Percentiles rank a stretch among this genome's conserved stretches.
Evolutionary conservation across 2,113 vertebrate genomes (phyloP).

Genomic region (Dipodomys ordii): DNA sequence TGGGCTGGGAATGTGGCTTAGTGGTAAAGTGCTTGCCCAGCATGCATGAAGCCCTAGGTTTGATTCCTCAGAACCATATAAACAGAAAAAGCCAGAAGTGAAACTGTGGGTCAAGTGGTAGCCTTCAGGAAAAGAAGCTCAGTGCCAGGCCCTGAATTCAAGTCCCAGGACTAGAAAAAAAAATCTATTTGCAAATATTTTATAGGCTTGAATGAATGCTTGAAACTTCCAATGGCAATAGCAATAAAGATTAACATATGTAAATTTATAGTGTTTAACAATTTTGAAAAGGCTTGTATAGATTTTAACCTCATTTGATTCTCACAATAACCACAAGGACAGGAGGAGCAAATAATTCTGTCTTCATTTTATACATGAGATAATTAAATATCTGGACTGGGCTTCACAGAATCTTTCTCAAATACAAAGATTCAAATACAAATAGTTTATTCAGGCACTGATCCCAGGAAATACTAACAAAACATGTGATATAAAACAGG

Average conservation of each 20-base stretch:
- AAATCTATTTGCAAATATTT: slow-evolving; percentile 50
- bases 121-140: too few species aligned
- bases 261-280: background rate
- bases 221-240: background rate
- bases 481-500: background rate
- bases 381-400: background rate
- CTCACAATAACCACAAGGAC: background rate
- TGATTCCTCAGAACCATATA: too few species aligned
- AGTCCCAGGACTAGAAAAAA: background rate
- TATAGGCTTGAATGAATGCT: background rate
- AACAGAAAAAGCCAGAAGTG: too few species aligned
- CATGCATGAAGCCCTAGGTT: too few species aligned
- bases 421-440: slow-evolving; percentile 20
- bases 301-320: background rate
- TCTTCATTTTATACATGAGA: slow-evolving; percentile 13
- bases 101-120: too few species aligned
- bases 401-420: background rate
- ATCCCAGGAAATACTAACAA: background rate
- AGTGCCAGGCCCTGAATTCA: too few species aligned
- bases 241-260: background rate
- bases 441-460: background rate
- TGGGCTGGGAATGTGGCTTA: background rate
- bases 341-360: background rate
- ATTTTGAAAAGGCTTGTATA: background rate
- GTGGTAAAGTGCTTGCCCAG: too few species aligned